Base-by-base conservation (phyloP, 2,113 vertebrate genomes). In the Ageneiosus marmoratus region DNA sequence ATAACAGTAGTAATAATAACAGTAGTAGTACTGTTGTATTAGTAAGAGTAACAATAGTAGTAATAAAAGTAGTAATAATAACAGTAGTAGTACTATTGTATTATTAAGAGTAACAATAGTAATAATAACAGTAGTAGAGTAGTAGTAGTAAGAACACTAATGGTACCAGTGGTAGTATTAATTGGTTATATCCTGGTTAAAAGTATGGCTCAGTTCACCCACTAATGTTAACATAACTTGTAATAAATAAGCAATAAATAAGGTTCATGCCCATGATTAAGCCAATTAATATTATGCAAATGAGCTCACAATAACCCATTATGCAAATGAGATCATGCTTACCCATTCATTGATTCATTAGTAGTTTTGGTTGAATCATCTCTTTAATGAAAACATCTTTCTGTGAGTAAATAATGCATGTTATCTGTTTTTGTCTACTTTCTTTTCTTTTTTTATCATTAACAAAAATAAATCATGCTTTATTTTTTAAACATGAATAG, bases 401-500 rank as follows among this genome's bases (percentile, higher is more conserved):
- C 4, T n/a, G 41, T 3, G 60, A 22, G 34, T 34, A 77, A 70
- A 69, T 53, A 29, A 44, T 4, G 37, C 20, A 46, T 56, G 3
- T 22, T 29, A 41, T 37, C 2, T 9, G 22, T 83, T 41, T 67
- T 60, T n/a, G n/a, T 27, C 60, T n/a, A 18, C 24, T 20, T 56
- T 77, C 12, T 22, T 29, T 77, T 65, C 53, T 50, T 22, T 65
- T 63, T 50, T 22, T 48, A 48, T 81, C 37, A 48, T 50, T 11
- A 62, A 9, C n/a, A n/a, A 18, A 63, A 11, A 74, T 27, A 29
- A 74, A 29, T 32, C 70, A 44, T 27, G 62, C 22, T 58, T 76
- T 65, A 65, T 65, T 83, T 55, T 7, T 83, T 20, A 32, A 60
- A 13, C 50, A 44, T 56, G 63, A 70, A 32, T 83, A 72, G 48